A percentile compares a stretch with the other conserved stretches of the same genome.
Conservation (phyloP, 1,140 invertebrate genomes). For the Rhagoletis pomonella region DNA sequence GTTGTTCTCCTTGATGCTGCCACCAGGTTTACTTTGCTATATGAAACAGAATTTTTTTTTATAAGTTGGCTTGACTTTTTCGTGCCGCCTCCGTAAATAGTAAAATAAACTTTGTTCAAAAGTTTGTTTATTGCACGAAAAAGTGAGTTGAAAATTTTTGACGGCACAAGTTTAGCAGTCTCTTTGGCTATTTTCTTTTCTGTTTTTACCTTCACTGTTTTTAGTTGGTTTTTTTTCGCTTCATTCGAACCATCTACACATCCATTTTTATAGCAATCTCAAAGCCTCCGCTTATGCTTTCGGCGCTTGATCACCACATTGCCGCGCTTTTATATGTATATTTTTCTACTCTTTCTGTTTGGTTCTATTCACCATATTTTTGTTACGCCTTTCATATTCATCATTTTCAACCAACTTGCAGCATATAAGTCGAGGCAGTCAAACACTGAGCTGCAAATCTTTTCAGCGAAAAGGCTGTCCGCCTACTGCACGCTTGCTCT, state of each 20-base stretch:
- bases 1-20: too few relatives aligned
- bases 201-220: constrained; percentile 45
- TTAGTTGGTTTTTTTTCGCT: constrained; percentile 58
- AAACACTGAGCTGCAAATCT: constrained; percentile 59
- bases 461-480: neutral
- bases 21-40: too few relatives aligned
- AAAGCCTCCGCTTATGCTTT: neutral
- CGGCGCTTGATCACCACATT: neutral
- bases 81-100: constrained; percentile 57
- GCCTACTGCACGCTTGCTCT: neutral
- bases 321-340: neutral
- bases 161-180: constrained; percentile 53
- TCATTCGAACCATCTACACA: neutral
- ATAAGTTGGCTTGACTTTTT: neutral
- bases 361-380: neutral
- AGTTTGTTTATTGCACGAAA: constrained; percentile 72
- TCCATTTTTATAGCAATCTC: neutral
- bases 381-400: constrained; percentile 64
- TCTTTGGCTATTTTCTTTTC: neutral
- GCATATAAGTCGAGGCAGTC: constrained; percentile 61
- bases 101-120: constrained; percentile 70
- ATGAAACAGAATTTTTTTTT: too few relatives aligned
- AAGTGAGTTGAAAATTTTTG: constrained; percentile 52
- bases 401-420: constrained; percentile 70
- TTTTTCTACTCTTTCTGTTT: neutral